Base-by-base conservation (phyloP, 2,113 vertebrate genomes). In the Callaeas wilsoni region DNA sequence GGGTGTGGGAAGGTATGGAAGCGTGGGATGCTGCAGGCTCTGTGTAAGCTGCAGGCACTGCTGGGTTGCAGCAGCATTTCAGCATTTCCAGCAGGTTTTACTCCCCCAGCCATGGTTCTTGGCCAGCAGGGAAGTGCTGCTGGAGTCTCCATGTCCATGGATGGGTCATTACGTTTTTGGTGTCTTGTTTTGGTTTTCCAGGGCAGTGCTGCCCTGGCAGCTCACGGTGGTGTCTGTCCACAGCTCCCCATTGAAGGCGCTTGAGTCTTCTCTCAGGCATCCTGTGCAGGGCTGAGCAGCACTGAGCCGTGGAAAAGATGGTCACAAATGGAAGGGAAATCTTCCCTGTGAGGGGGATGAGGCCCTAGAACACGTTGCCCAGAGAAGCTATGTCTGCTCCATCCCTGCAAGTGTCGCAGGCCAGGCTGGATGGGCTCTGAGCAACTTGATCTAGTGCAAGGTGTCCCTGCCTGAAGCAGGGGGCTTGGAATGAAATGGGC, bases 271-370 rank as follows among this genome's bases (percentile, higher is more conserved):
- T 60, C 1, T 2, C 17, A 9, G 74, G 65, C n/a, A 33, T 67
- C 74, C 60, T 42, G 12, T 52, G 82, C 56, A 55, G 75, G 70
- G 70, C 71, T 73, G 18, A 86, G 71, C 50, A 50, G 27, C 71
- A 68, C 52, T 3, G 1, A 49, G 12, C 29, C 0, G 0, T 42
- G 50, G 55, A 69, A 91, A 59, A 83, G 46, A 21, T 17, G 12
- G 52, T 65, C 16, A 2, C 42, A 71, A 74, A 27, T n/a, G 27
- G 64, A 77, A 84, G 63, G 35, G 35, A 37, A 49, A 33, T 47
- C 35, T 63, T 62, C 64, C 63, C 27, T 63, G 26, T 42, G 26
- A 49, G 56, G 56, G 55, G 50, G 49, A 19, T 47, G 63, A 84
- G 71, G 49, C 71, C 37, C 49, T 90, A 76, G 56, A 62, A 26